Base-by-base conservation (phyloP, 2,113 vertebrate species). In the Colistium nudipinnis region DNA sequence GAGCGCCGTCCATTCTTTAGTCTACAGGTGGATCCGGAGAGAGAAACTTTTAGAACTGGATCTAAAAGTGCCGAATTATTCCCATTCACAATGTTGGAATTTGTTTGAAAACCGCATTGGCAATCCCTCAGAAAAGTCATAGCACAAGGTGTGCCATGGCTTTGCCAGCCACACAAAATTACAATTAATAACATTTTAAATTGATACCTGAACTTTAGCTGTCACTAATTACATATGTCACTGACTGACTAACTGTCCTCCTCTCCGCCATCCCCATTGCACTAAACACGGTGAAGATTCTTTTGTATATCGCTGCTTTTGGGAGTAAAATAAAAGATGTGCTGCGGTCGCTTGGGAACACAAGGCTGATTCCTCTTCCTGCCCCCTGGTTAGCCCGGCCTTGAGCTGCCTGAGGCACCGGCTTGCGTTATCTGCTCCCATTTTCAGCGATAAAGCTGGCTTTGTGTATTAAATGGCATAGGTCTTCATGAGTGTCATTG, bases 401-500 rank as follows among this genome's bases (percentile, higher is more conserved):
- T 75, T 74, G 64, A 86, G 76, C 36, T 43, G 74, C 82, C 64
- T n/a, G 39, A 54, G 78, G 85, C 68, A 13, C 35, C 59, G 38
- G 16, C 61, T 67, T 47, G 41, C 55, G 71, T 71, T 61, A 78
- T 78, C 51, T 66, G 60, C 63, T 70, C 19, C 76, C 19, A 33
- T 86, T 81, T 78, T 64, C 67, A 61, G 68, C 71, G 20, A 69
- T 76, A 74, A 66, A 72, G 74, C 61, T 36, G 63, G 39, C 75
- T 59, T 85, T 89, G 73, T 86, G 80, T 86, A 91, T 90, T 86
- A 90, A 87, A 81, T 67, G 84, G 76, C 86, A 90, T 90, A 87
- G 90, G 88, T 91, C 91, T 91, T 91, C 86, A 88, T 90, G 84
- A 88, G 82, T 87, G 90, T 84, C 90, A 82, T 78, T 84, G 76